Evolutionary conservation across 2,113 vertebrate species (phyloP), one percentile per base, ranked within the genome.

Genomic region (Origma solitaria): DNA sequence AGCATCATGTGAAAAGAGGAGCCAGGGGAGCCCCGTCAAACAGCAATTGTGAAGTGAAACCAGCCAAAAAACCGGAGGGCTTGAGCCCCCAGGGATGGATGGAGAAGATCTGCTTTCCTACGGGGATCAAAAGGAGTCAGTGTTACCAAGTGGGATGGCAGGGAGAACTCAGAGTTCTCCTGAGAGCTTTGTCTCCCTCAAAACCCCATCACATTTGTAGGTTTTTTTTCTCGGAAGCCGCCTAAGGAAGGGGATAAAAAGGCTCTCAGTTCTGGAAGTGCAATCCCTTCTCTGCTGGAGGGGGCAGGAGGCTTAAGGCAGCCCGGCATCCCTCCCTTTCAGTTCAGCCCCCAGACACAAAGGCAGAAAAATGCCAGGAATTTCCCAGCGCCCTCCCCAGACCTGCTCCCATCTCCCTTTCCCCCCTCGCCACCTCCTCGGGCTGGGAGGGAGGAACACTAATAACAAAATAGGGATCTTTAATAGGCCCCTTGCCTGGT

Each of bases 301-400:
- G 80, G 79, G 80, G 89, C 83, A 85, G 87, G 89, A 94, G 93
- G 89, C 83, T 97, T 94, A 93, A 73, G 50, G 38, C 83, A 96
- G 94, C 77, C 79, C 76, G 33, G 50, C 93, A 85, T 95, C 96
- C 56, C 83, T 95, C 42, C 86, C 51, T 96, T 97, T 97, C 93
- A 95, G 90, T 89, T 96, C 97, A 97, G 83, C 80, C 97, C 92
- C 92, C 92, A 94, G 94, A 97, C 87, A 98, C 97, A 98, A 98
- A 98, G 90, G 95, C 91, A 96, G 91, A 97, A 97, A 97, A 97
- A 98, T 98, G 97, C 51, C 65, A 98, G 95, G 98, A 98, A 98
- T 98, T 97, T 97, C 97, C 97, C 96, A 97, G 95, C 4, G 23
- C 91, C 78, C 97, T 96, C 96, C 96, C 87, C 94, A 86, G 82